A percentile compares a stretch with the other conserved stretches of the same genome.
These are phyloP conservation scores for Ahaetulla prasina DNA, from an alignment of 2,113 vertebrate genomes.

Conservation along the genomic window DNA sequence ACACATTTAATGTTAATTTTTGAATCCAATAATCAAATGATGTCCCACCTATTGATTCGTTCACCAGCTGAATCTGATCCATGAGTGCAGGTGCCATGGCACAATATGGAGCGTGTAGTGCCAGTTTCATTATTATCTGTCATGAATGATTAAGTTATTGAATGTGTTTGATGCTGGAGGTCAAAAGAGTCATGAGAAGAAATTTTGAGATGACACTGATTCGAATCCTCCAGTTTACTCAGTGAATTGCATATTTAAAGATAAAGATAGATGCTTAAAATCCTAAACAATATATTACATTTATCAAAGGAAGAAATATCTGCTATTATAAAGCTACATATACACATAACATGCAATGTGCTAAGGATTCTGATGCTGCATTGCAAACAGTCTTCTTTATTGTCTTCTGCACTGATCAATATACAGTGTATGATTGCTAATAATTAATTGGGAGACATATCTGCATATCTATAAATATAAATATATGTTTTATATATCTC, in stretches of 20 bases:
- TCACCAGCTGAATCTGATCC: not conserved
- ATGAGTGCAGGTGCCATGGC: not conserved
- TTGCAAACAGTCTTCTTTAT: not conserved
- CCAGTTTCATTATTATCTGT: not conserved
- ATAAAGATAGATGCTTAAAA: not conserved
- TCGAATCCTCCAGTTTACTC: not conserved
- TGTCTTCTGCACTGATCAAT: not conserved
- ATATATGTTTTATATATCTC: not conserved
- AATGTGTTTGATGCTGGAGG: not conserved
- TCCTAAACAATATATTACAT: not conserved
- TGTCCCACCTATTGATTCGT: not conserved
- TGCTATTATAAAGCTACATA: not conserved
- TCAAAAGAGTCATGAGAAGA: not conserved
- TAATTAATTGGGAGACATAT: not conserved
- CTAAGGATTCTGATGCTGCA: not conserved
- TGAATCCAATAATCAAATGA: not conserved
- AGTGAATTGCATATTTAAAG: not conserved
- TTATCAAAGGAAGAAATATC: not conserved
- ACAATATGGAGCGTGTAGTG: not conserved
- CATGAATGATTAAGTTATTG: not conserved
- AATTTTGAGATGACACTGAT: not conserved
- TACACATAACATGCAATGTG: not conserved
- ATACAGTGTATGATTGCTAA: not conserved
- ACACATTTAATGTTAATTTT: not conserved
- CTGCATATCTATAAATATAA: not conserved